A percentile compares a stretch with the other conserved stretches of the same genome.
These are phyloP conservation scores for Tortricodes alternella DNA, from an alignment of 2,888 invertebrate species.

Conservation along the genomic window DNA sequence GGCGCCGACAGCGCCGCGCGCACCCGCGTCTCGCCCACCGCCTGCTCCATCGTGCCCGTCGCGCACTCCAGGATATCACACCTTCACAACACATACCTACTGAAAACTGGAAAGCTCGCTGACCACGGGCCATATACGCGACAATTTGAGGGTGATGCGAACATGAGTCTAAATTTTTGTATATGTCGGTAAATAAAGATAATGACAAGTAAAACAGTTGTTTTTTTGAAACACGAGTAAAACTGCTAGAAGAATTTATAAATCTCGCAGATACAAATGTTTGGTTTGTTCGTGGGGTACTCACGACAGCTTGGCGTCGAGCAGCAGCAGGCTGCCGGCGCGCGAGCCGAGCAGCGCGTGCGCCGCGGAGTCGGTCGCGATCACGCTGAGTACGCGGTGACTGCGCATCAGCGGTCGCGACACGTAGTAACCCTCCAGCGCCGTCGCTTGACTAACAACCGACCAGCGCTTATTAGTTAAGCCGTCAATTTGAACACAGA, in stretches of 20 bases:
- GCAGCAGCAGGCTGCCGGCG: constrained; percentile 51
- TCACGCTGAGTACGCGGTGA: constrained; percentile 57
- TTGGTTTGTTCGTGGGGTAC: constrained; percentile 32
- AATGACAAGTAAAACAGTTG: no score
- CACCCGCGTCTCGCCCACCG: constrained; percentile 51
- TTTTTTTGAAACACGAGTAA: no score
- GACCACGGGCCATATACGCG: neutral
- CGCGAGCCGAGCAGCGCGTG: constrained; percentile 47
- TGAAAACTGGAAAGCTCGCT: no score
- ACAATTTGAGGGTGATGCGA: no score
- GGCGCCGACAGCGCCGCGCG: constrained; percentile 43
- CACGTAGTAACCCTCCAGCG: constrained; percentile 67
- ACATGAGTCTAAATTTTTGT: no score
- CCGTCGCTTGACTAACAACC: constrained; percentile 39
- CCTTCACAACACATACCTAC: constrained; percentile 45
- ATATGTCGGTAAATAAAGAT: no score
- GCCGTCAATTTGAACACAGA: no score
- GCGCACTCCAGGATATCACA: constrained; percentile 66
- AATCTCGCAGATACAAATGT: no score
- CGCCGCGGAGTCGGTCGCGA: constrained; percentile 38
- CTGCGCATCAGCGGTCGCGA: constrained; percentile 60
- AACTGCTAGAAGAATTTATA: no score
- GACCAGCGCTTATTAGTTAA: no score
- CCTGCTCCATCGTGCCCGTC: constrained; percentile 60
- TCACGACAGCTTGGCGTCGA: constrained; percentile 61